Evolutionary conservation across 2,888 invertebrate genomes (phyloP), one percentile per base, ranked within the genome.

Genomic region (Acronicta leporina): DNA sequence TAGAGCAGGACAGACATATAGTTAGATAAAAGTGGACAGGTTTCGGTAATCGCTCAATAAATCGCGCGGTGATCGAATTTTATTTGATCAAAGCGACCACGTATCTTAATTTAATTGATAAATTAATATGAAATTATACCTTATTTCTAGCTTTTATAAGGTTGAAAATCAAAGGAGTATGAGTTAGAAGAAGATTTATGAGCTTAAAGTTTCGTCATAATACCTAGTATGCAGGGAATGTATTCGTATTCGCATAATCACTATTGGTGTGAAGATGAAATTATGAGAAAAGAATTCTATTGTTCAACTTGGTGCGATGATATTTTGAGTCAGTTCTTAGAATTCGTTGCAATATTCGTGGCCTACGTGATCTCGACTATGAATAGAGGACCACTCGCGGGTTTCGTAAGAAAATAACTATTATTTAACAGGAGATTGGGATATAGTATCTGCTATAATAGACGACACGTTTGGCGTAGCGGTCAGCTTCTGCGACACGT

Each of bases 31-130:
- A 68, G 74, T 77, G 67, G 48, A 79, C 79, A 75, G 79, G 79
- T 85, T 84, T 84, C 63, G 73, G 71, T 80, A 77, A 83, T 75
- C 73, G 66, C 75, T 64, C 76, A 84, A 87, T 85, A 86, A 87
- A 85, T 88, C 84, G 81, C 68, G 59, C 49, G 56, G 59, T 81
- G 80, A 81, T 84, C 79, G 79, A 78, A 69, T 81, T 80, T 82
- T 81, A 79, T 77, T 77, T 59, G 46, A 71, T 67, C 46, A 49
- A 48, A 66, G 35, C 65, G 47, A 50, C 20, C 63, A 49, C 46
- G 30, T 33, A 42, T 55, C 2, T 14, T 14, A 7, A 15, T 38
- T n/a, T 33, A 8, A n/a, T 16, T 1, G 33, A 1, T 16, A 38
- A 8, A n/a, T 16, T 1, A 38, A 1, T 16, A 25, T 44, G 0